Base-by-base conservation (phyloP, 2,797 vertebrate genomes). In the Trachurus trachurus region DNA sequence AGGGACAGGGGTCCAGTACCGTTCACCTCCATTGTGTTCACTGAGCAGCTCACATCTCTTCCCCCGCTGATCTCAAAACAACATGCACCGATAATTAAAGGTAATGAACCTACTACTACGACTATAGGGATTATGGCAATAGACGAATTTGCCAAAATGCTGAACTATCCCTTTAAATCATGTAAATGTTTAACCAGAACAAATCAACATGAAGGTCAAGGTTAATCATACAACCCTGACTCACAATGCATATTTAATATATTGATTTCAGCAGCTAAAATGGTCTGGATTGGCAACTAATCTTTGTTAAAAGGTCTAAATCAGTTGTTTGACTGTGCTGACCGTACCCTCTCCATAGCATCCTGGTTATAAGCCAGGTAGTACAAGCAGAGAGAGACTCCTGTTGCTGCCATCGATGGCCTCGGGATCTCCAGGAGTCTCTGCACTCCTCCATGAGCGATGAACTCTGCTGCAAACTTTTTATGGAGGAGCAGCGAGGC, bases 311-410 rank as follows among this genome's bases (percentile, higher is more conserved):
- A 22, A 65, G 11, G 31, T 34, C 7, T 65, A n/a, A n/a, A 22
- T 6, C 22, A 17, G 16, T 26, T 45, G 44, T 17, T 5, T 50
- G 9, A 1, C 50, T 8, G 17, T 31, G 10, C 87, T 19, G 5
- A 13, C 1, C 93, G 88, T 91, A 98, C 98, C 95, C 98, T 91
- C 93, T 99, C 98, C 97, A 99, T 97, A 10, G 98, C 97, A 68
- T 99, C 98, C 83, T 98, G 97, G 82, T 99, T 99, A 88, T 98
- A 99, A 0, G 98, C 98, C 80, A 99, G 92, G 75, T 99, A 98
- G 91, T 99, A 98, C 17, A 99, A 93, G 63, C 98, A 99, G 88
- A 99, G 96, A 2, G 98, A 98, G 1, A 99, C 97, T 5, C 98
- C 98, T 0, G 97, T 99, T 0, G 98, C 97, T 54, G 98, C 98